These are phyloP conservation scores for Centropristis striata DNA, from an alignment of 2,113 vertebrate species.

Conservation along the genomic window DNA sequence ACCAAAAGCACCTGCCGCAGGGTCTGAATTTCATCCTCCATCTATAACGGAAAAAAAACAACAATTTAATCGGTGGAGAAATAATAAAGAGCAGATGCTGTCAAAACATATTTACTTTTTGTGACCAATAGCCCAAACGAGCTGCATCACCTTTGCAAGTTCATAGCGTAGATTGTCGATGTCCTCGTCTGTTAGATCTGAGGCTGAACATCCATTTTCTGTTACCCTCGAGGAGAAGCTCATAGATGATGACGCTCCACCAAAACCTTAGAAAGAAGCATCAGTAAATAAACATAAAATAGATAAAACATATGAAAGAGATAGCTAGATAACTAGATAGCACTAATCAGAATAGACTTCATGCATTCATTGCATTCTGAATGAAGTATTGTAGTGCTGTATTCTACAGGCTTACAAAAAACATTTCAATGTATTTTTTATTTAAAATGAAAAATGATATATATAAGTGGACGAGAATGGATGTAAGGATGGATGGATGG, in stretches of 20 bases:
- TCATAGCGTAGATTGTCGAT: slow-evolving; percentile 88
- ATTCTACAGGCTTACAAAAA: too few relatives aligned
- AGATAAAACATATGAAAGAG: neutral
- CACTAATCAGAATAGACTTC: too few relatives aligned
- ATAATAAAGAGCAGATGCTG: neutral
- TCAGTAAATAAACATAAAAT: neutral
- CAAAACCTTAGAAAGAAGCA: slow-evolving; percentile 83
- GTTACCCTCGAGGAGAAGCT: slow-evolving; percentile 83
- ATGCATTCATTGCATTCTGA: too few relatives aligned
- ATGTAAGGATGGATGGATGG: too few relatives aligned
- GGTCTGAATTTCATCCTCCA: slow-evolving; percentile 96
- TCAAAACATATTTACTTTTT: neutral
- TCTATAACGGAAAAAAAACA: slow-evolving; percentile 74
- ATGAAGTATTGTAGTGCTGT: too few relatives aligned
- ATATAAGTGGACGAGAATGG: too few relatives aligned
- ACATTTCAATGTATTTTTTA: too few relatives aligned
- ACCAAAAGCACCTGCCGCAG: slow-evolving; percentile 94
- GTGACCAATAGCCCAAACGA: neutral
- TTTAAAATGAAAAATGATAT: too few relatives aligned
- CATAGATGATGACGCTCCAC: slow-evolving; percentile 81
- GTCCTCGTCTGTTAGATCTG: slow-evolving; percentile 88
- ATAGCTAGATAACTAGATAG: neutral
- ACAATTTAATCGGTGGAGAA: neutral
- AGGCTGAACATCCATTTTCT: slow-evolving; percentile 66
- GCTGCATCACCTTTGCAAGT: slow-evolving; percentile 88